phyloP scores from a whole-genome alignment of 2,888 invertebrate genomes.

The Luperina testacea region DNA sequence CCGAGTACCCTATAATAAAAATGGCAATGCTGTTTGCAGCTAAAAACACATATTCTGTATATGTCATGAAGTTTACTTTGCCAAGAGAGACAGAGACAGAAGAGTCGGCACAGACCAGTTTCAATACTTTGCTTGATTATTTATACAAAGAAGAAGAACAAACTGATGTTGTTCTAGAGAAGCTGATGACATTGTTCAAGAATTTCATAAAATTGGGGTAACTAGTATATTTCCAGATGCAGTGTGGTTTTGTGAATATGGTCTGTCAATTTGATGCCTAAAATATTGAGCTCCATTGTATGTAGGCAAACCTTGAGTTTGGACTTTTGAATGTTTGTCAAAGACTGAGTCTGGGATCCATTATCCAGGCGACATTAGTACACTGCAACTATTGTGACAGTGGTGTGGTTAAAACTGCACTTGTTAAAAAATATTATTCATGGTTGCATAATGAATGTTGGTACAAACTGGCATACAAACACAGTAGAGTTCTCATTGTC shows the following conservation, averaged over 20 bases:
- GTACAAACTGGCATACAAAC: too few relatives aligned
- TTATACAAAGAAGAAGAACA: slow-evolving; percentile 68
- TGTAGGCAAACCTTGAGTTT: not conserved
- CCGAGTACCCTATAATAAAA: slow-evolving; percentile 80
- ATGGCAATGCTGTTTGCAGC: slow-evolving; percentile 76
- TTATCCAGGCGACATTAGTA: not conserved
- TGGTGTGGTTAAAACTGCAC: not conserved
- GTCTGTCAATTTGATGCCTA: not conserved
- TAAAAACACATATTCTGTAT: slow-evolving; percentile 74
- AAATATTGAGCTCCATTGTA: not conserved
- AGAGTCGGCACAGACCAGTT: slow-evolving; percentile 34
- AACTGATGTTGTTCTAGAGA: slow-evolving; percentile 68
- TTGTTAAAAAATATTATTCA: not conserved
- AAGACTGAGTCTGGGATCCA: not conserved
- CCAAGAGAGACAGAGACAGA: slow-evolving; percentile 32
- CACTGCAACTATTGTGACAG: not conserved
- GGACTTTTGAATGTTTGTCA: not conserved
- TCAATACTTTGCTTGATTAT: slow-evolving; percentile 72
- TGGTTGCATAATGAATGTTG: not conserved
- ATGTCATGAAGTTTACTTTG: slow-evolving; percentile 77
- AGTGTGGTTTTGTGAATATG: not conserved
- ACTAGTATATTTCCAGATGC: not conserved
- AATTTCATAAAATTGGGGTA: slow-evolving; percentile 84
- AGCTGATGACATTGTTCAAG: slow-evolving; percentile 73
- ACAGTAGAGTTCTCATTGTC: not conserved